Conservation (phyloP, 2,888 invertebrate genomes). For the Agriopis aurantiaria region DNA sequence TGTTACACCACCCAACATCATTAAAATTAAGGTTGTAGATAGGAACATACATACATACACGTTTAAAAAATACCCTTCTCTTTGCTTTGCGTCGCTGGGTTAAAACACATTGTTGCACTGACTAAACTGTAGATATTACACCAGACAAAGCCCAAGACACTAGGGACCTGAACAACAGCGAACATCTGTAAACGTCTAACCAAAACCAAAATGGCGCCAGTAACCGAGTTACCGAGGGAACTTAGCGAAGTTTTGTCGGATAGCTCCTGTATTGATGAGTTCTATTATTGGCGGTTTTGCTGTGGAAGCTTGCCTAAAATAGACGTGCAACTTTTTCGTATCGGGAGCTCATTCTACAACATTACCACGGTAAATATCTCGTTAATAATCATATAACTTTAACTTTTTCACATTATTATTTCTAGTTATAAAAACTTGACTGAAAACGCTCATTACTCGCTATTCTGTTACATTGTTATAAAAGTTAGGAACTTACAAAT, state of each 20-base stretch:
- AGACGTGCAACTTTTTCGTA: background rate
- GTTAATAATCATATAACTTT: too few species aligned
- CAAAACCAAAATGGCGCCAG: slow-evolving; percentile 43
- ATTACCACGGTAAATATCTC: too few species aligned
- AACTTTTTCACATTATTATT: background rate
- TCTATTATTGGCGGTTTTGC: slow-evolving; percentile 14
- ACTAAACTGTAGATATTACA: background rate
- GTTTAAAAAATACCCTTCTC: too few species aligned
- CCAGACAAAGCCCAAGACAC: slow-evolving; percentile 3
- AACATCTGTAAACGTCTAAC: slow-evolving; percentile 31
- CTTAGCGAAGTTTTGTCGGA: slow-evolving; percentile 31
- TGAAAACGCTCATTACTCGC: background rate
- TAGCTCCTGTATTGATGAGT: slow-evolving; percentile 29
- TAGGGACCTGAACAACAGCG: slow-evolving; percentile 17
- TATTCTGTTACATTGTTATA: slow-evolving; percentile 1
- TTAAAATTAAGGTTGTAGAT: too few species aligned
- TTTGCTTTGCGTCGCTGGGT: background rate
- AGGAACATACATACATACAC: too few species aligned
- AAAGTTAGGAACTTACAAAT: slow-evolving; percentile 1
- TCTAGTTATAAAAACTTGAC: background rate
- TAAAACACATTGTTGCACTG: background rate
- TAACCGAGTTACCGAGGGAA: slow-evolving; percentile 40
- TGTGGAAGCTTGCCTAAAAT: background rate
- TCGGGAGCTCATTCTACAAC: too few species aligned
- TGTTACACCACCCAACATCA: too few species aligned